Evolutionary conservation across 2,113 vertebrate genomes (phyloP).

Genomic region (Marmota monax): DNA sequence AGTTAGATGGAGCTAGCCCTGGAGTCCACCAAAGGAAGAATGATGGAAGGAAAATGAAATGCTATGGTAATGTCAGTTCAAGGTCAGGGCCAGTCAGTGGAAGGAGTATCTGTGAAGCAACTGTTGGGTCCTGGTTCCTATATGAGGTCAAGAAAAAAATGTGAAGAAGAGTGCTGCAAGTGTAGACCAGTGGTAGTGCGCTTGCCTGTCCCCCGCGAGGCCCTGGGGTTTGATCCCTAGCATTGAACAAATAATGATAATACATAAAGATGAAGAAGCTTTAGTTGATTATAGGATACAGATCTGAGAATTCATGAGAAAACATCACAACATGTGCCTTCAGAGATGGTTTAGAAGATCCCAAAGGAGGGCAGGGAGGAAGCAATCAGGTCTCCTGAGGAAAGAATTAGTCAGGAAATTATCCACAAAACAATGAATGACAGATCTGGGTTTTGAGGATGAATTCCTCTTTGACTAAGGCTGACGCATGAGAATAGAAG

Average conservation of each 20-base stretch:
- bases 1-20: background rate
- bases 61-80: background rate
- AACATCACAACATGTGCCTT: background rate
- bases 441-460: background rate
- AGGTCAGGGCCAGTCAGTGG: background rate
- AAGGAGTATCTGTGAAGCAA: background rate
- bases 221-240: background rate
- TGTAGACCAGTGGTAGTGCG: background rate
- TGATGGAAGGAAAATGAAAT: background rate
- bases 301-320: background rate
- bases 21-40: background rate
- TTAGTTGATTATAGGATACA: background rate
- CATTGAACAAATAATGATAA: background rate
- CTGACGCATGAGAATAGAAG: fast-evolving
- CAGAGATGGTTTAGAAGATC: background rate
- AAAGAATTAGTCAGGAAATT: background rate
- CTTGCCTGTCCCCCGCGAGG: background rate
- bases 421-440: background rate
- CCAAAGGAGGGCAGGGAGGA: background rate
- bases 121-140: background rate
- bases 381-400: background rate
- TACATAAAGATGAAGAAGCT: background rate
- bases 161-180: background rate
- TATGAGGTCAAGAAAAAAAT: background rate
- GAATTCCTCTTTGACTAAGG: background rate